Percentiles rank a stretch among this genome's conserved stretches.
Conservation (phyloP, 1,140 invertebrate species). For the Cyclargus thomasi region DNA sequence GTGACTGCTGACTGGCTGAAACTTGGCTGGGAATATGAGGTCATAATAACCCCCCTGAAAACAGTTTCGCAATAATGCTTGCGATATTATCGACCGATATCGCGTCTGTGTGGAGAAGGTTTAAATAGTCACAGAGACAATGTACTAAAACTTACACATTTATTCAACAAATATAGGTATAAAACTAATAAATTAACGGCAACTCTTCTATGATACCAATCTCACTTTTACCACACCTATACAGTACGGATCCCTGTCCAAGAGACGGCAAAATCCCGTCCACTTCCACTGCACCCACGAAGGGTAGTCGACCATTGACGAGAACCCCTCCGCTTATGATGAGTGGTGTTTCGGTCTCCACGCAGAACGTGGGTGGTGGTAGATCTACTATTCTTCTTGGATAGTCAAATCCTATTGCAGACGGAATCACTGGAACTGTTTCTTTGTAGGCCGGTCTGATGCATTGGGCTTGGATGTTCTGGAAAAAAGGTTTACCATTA, state of each 20-base stretch:
- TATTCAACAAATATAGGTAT: constrained; percentile 18
- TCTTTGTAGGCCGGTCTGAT: not conserved
- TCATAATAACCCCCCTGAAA: no score
- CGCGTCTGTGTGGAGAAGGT: no score
- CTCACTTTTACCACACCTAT: constrained; percentile 31
- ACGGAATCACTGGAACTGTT: not conserved
- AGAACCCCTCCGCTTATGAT: constrained; percentile 37
- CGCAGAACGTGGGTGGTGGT: constrained; percentile 29
- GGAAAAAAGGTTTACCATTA: not conserved
- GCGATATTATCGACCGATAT: no score
- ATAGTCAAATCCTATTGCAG: not conserved
- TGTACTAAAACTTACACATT: constrained; percentile 19
- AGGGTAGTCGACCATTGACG: constrained; percentile 38
- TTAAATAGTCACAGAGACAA: no score
- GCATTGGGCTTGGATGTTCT: constrained; percentile 14
- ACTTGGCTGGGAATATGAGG: no score
- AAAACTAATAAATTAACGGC: constrained; percentile 13
- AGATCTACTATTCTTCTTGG: constrained; percentile 22
- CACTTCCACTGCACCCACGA: constrained; percentile 36
- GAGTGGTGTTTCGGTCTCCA: constrained; percentile 35
- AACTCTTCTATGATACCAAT: constrained; percentile 30
- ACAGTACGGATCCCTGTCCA: constrained; percentile 33
- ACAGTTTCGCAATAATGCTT: no score
- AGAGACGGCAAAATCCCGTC: constrained; percentile 33
- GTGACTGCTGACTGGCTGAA: no score